Percentiles rank a stretch among this genome's conserved stretches.
Conservation (phyloP, 2,113 vertebrate species). For the Calonectris borealis region DNA sequence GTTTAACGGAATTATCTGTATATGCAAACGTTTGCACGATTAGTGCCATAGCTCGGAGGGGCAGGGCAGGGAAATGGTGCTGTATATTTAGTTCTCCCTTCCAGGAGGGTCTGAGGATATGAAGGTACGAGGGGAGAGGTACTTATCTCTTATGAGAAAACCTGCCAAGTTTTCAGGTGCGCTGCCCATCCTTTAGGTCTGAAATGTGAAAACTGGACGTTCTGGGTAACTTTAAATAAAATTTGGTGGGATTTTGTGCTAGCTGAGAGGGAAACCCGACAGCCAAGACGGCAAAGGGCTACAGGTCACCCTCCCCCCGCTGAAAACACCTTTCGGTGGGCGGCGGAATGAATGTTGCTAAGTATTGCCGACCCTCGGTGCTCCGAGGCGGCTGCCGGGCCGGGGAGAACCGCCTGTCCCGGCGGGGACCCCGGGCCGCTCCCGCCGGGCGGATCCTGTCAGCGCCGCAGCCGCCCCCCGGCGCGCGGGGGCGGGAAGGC, state of each 20-base stretch:
- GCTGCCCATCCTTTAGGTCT: fast-evolving
- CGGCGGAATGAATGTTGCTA: fast-evolving
- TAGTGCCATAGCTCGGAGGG: background rate
- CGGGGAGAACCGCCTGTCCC: too few species aligned
- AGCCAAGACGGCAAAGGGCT: too few species aligned
- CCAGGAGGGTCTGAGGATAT: fast-evolving
- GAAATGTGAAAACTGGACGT: fast-evolving
- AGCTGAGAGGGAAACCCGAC: background rate
- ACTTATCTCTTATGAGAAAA: fast-evolving
- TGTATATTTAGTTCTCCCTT: fast-evolving
- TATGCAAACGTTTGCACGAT: background rate
- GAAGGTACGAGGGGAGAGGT: fast-evolving
- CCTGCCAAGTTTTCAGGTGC: fast-evolving
- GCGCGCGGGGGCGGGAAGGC: too few species aligned
- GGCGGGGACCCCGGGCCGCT: too few species aligned
- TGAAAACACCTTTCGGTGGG: too few species aligned
- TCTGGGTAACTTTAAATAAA: too few species aligned
- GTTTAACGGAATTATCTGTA: background rate
- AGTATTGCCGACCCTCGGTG: fast-evolving
- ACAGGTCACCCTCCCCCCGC: background rate
- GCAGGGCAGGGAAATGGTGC: background rate
- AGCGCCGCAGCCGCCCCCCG: background rate
- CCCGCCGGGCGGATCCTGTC: background rate
- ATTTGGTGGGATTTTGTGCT: fast-evolving
- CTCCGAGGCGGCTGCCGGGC: background rate